Evolutionary conservation across 2,888 invertebrate genomes (phyloP).

Genomic region (Epinotia bilunana): DNA sequence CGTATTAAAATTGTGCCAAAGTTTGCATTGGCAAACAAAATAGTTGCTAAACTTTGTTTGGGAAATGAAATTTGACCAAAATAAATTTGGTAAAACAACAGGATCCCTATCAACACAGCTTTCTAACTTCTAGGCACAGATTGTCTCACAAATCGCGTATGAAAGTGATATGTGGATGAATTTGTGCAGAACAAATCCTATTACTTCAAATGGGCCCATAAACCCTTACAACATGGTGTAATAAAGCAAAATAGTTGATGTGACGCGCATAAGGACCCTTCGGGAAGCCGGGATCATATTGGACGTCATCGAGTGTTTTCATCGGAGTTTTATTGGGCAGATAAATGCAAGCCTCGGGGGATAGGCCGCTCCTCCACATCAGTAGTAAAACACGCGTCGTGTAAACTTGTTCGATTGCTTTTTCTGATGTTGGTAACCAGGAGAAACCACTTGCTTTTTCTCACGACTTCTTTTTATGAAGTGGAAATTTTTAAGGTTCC

Average conservation of each 20-base stretch:
- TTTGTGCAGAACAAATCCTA: conserved; percentile 37
- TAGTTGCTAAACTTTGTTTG: too few species aligned
- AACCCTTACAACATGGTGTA: conserved; percentile 52
- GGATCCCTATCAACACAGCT: neutral
- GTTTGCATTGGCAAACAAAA: too few species aligned
- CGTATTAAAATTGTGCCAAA: too few species aligned
- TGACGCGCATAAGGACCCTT: conserved; percentile 62
- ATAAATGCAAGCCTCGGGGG: conserved; percentile 75
- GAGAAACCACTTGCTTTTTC: neutral
- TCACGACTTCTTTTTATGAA: neutral
- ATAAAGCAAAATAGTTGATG: conserved; percentile 69
- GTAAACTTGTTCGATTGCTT: conserved; percentile 43
- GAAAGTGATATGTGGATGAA: conserved; percentile 29
- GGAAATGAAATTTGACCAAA: too few species aligned
- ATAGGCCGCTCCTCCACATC: conserved; percentile 71
- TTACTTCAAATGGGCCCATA: conserved; percentile 38
- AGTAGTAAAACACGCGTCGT: conserved; percentile 51
- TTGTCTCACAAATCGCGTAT: conserved; percentile 15
- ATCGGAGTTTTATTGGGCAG: conserved; percentile 78
- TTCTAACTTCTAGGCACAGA: neutral
- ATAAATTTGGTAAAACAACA: too few species aligned
- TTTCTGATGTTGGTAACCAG: conserved; percentile 1
- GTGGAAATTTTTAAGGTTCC: neutral
- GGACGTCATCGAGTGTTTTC: conserved; percentile 78
- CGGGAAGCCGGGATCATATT: conserved; percentile 74